These are phyloP conservation scores for Oscheius myriophilus DNA, from an alignment of 2,888 invertebrate genomes.

Conservation along the genomic window DNA sequence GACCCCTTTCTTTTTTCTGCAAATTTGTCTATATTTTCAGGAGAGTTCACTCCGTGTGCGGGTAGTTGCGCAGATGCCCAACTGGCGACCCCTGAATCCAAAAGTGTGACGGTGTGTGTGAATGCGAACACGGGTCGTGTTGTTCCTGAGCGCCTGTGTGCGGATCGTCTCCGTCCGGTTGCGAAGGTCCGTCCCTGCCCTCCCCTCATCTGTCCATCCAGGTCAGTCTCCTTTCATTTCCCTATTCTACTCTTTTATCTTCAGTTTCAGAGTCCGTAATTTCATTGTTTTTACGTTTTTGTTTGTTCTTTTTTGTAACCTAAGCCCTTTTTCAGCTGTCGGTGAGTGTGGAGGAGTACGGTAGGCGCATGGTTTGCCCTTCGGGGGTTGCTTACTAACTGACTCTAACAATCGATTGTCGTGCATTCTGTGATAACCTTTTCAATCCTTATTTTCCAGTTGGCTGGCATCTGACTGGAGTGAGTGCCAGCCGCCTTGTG, in stretches of 20 bases:
- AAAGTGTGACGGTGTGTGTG: constrained; percentile 59
- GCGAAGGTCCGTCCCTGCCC: constrained; percentile 57
- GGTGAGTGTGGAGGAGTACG: constrained; percentile 32
- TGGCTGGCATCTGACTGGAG: constrained; percentile 93
- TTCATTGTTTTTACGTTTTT: not conserved
- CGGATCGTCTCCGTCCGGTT: constrained; percentile 60
- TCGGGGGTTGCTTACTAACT: constrained; percentile 21
- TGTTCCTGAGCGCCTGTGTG: constrained; percentile 67
- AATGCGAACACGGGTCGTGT: constrained; percentile 58
- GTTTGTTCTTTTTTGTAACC: not conserved
- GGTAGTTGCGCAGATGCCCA: constrained; percentile 43
- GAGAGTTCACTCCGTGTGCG: constrained; percentile 51
- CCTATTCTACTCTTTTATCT: not conserved
- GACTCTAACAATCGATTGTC: constrained; percentile 20
- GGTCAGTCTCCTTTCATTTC: constrained; percentile 38
- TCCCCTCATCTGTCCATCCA: constrained; percentile 60
- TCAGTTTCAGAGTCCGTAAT: not conserved
- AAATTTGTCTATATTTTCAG: constrained; percentile 22
- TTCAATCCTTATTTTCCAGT: constrained; percentile 74
- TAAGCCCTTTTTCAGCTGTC: constrained; percentile 34
- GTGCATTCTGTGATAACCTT: not conserved
- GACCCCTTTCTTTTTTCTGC: not conserved
- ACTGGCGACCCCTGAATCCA: constrained; percentile 37
- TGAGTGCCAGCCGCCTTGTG: constrained; percentile 89
- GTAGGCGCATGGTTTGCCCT: constrained; percentile 33